Evolutionary conservation across 1,140 invertebrate species (phyloP).

Genomic region (Leptinotarsa defecta): DNA sequence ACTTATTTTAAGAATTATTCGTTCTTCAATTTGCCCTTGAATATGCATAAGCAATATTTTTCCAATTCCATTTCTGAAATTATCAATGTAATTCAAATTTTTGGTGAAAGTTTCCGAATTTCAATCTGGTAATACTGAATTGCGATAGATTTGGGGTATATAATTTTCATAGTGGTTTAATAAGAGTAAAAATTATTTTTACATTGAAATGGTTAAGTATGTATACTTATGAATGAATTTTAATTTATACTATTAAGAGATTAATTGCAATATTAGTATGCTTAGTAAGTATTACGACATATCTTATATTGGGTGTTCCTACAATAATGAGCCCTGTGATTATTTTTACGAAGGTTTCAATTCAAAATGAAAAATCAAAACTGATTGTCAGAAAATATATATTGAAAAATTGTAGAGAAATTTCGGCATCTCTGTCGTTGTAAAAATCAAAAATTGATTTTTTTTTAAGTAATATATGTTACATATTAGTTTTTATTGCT

Average conservation of each 20-base stretch:
- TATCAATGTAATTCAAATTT: conserved; percentile 4
- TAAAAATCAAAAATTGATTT: no score
- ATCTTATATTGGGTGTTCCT: conserved; percentile 31
- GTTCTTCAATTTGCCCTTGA: background rate
- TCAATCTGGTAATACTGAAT: background rate
- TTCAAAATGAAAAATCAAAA: background rate
- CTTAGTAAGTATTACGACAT: conserved; percentile 35
- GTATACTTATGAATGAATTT: conserved; percentile 29
- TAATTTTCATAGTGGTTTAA: conserved; percentile 30
- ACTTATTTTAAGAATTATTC: background rate
- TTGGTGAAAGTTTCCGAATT: background rate
- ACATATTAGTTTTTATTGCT: no score
- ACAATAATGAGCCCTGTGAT: background rate
- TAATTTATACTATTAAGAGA: conserved; percentile 25
- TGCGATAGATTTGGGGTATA: background rate
- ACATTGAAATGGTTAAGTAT: conserved; percentile 28
- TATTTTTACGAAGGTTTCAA: background rate
- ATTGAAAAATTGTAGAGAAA: no score
- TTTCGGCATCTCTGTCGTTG: no score
- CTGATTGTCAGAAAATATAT: background rate
- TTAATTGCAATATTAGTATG: conserved; percentile 34
- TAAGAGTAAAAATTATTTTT: conserved; percentile 35
- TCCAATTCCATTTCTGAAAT: background rate
- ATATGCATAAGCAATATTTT: background rate
- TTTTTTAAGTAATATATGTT: no score